Percentiles rank a stretch among this genome's conserved stretches.
phyloP scores from a whole-genome alignment of 1,140 invertebrate genomes.

The Drosophila virilis region DNA sequence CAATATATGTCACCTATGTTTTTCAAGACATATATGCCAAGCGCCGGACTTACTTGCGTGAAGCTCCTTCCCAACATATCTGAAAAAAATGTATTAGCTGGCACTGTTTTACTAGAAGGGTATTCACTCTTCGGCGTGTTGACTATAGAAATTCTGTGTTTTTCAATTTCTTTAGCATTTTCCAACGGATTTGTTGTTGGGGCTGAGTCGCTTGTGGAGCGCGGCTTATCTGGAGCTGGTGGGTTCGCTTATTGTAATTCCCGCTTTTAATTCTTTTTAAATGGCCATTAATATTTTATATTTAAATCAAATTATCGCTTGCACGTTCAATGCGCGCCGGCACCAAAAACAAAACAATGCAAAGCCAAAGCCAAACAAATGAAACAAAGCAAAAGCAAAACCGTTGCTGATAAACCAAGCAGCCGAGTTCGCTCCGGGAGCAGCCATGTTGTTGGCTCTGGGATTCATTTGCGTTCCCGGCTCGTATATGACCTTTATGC shows the following conservation, averaged over 20 bases:
- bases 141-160: slow-evolving; percentile 1
- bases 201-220: neutral
- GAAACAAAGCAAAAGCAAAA: slow-evolving; percentile 18
- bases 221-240: slow-evolving; percentile 48
- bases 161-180: slow-evolving; percentile 50
- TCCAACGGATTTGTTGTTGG: slow-evolving; percentile 27
- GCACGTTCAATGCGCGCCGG: slow-evolving; percentile 25
- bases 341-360: slow-evolving; percentile 39
- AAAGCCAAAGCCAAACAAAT: slow-evolving; percentile 9
- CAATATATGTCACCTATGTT: too few species aligned
- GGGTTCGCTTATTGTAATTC: slow-evolving; percentile 35
- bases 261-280: slow-evolving; percentile 52
- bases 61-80: too few species aligned
- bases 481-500: slow-evolving; percentile 36
- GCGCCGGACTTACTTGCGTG: too few species aligned
- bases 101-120: too few species aligned
- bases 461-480: neutral
- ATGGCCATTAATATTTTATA: slow-evolving; percentile 56
- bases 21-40: too few species aligned
- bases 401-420: slow-evolving; percentile 44
- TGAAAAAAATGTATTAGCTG: too few species aligned
- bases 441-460: slow-evolving; percentile 8
- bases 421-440: slow-evolving; percentile 13
- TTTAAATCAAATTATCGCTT: slow-evolving; percentile 62
- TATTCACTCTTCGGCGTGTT: too few species aligned